phyloP scores from a whole-genome alignment of 2,888 invertebrate species.

The Sphaerophoria taeniata region DNA sequence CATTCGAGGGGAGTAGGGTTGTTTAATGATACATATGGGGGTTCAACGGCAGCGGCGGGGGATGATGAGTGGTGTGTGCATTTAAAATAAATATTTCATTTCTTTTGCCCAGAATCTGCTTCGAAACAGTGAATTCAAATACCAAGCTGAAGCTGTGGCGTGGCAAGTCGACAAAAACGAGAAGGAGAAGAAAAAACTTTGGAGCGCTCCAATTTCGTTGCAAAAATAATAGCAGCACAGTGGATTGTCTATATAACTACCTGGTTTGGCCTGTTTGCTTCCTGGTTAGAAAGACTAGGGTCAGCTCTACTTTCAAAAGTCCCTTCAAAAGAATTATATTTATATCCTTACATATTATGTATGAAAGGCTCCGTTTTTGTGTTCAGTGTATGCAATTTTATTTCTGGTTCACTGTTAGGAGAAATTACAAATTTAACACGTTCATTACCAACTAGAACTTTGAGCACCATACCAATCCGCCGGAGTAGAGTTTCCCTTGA shows the following conservation, averaged over 20 bases:
- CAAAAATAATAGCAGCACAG: slow-evolving; percentile 59
- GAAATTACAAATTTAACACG: slow-evolving; percentile 73
- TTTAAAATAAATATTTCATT: slow-evolving; percentile 73
- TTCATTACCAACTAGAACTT: slow-evolving; percentile 66
- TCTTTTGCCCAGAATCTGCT: slow-evolving; percentile 38
- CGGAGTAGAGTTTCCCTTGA: slow-evolving; percentile 46
- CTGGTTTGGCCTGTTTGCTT: slow-evolving; percentile 9
- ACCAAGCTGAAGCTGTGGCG: slow-evolving; percentile 22
- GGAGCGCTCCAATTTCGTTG: slow-evolving; percentile 63
- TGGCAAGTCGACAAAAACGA: neutral
- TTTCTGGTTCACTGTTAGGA: slow-evolving; percentile 66
- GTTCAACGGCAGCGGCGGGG: neutral
- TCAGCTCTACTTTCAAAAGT: neutral
- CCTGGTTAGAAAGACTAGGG: slow-evolving; percentile 1
- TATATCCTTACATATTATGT: neutral
- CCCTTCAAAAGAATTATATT: slow-evolving; percentile 14
- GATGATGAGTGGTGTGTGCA: slow-evolving; percentile 29
- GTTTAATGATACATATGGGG: slow-evolving; percentile 52
- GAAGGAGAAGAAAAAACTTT: neutral
- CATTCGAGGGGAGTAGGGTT: neutral
- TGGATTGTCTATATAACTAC: slow-evolving; percentile 16
- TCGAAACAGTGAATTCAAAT: slow-evolving; percentile 44
- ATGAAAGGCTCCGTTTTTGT: neutral
- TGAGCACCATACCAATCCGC: slow-evolving; percentile 19
- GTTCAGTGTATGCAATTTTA: slow-evolving; percentile 19